Conservation (phyloP, 2,888 invertebrate species). For the Kuschelorhynchus macadamiae region DNA sequence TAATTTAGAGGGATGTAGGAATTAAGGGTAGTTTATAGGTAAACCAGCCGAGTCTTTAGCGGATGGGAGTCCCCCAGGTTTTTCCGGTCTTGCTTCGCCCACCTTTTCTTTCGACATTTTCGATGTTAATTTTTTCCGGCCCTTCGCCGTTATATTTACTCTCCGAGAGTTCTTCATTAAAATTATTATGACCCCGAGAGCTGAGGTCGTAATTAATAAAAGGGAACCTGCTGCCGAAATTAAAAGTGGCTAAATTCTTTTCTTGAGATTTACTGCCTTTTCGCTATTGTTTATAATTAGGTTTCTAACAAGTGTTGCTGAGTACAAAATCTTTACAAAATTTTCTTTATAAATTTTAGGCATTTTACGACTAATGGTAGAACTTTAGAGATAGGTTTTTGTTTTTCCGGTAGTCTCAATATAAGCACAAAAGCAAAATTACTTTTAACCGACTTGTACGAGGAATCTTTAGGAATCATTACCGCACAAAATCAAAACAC, state of each 20-base stretch:
- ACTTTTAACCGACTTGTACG: too few relatives aligned
- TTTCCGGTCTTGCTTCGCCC: slow-evolving; percentile 34
- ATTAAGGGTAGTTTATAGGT: slow-evolving; percentile 72
- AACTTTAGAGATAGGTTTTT: too few relatives aligned
- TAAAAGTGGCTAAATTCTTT: slow-evolving; percentile 24
- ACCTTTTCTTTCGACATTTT: slow-evolving; percentile 37
- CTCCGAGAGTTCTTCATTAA: slow-evolving; percentile 59
- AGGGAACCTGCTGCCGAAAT: slow-evolving; percentile 27
- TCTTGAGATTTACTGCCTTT: slow-evolving; percentile 4
- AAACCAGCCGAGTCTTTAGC: slow-evolving; percentile 68
- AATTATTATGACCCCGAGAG: slow-evolving; percentile 57
- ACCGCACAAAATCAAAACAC: too few relatives aligned
- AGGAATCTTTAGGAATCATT: too few relatives aligned
- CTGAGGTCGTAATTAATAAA: slow-evolving; percentile 57
- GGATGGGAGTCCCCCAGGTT: slow-evolving; percentile 60
- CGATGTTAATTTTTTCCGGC: slow-evolving; percentile 47
- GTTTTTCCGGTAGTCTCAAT: too few relatives aligned
- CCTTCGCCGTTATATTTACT: slow-evolving; percentile 47
- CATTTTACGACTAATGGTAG: too few relatives aligned
- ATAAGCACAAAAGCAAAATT: too few relatives aligned
- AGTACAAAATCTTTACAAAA: too few relatives aligned
- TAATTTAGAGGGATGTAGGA: slow-evolving; percentile 71
- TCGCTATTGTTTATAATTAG: too few relatives aligned
- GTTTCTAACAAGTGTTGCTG: too few relatives aligned
- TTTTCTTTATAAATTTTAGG: too few relatives aligned